Conservation (phyloP, 2,797 vertebrate species). For the Gymnocypris eckloni region DNA sequence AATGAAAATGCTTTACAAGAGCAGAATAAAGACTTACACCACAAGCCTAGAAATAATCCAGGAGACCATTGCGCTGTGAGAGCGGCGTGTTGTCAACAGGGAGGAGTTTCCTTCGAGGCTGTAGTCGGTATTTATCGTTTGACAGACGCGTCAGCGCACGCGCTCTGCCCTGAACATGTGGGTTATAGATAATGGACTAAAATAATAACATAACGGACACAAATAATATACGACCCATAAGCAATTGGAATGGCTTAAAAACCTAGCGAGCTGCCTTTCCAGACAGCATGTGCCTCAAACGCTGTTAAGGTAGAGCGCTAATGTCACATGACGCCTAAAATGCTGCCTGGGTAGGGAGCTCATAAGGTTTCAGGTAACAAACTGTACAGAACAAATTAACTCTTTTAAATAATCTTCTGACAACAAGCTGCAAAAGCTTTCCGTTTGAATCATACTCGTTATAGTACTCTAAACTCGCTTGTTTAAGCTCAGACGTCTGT, state of each 20-base stretch:
- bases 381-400: neutral
- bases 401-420: neutral
- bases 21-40: constrained; percentile 87
- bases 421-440: neutral
- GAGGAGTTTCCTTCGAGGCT: constrained; percentile 77
- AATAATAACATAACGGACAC: constrained; percentile 24
- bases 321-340: neutral
- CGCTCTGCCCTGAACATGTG: constrained; percentile 64
- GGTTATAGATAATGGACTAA: constrained; percentile 63
- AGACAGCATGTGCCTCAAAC: neutral
- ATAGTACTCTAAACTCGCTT: neutral
- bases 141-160: constrained; percentile 80
- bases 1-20: neutral
- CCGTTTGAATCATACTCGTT: neutral
- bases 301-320: neutral
- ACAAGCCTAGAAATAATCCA: constrained; percentile 99
- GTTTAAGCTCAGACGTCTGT: neutral
- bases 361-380: neutral
- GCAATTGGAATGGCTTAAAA: neutral
- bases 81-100: constrained; percentile 77
- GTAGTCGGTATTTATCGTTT: constrained; percentile 79
- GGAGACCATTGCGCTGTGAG: constrained; percentile 93
- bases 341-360: neutral
- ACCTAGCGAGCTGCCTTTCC: neutral
- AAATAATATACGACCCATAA: neutral